Conservation (phyloP, 30 jellyfish, hydroid and myxozoan species). For the Aurelia aurita complex sp. Pacific region DNA sequence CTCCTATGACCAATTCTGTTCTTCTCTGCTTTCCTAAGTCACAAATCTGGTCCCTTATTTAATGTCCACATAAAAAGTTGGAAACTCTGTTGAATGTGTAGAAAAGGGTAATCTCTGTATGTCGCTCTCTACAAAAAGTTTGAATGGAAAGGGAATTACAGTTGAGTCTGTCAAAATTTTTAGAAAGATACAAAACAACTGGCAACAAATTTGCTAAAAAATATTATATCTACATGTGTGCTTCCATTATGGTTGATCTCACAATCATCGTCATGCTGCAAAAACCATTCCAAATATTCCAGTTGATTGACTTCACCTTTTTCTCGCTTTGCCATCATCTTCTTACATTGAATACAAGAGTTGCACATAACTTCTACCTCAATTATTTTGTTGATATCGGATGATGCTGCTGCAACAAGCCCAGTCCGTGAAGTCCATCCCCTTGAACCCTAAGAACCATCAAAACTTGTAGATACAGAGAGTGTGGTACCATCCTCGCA, state of each 20-base stretch:
- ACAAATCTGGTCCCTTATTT: no score
- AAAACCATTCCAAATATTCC: slow-evolving; percentile 21
- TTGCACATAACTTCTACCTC: slow-evolving; percentile 6
- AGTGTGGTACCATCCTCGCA: not conserved
- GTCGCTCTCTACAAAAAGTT: no score
- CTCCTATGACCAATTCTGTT: no score
- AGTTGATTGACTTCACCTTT: not conserved
- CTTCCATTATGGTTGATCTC: slow-evolving; percentile 23
- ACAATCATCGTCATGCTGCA: slow-evolving; percentile 10
- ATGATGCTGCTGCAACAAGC: slow-evolving; percentile 12
- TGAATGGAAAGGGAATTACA: not conserved
- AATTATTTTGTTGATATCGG: slow-evolving; percentile 1
- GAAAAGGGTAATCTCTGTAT: not conserved
- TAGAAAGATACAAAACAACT: not conserved
- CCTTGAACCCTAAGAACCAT: slow-evolving; percentile 10
- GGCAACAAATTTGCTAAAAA: not conserved
- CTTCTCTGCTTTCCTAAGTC: no score
- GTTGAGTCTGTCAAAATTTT: not conserved
- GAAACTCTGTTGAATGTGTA: not conserved
- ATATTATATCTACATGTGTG: slow-evolving; percentile 10
- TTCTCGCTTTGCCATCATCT: slow-evolving; percentile 1
- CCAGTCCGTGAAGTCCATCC: slow-evolving; percentile 29
- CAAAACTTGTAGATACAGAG: slow-evolving; percentile 19
- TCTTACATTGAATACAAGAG: not conserved
- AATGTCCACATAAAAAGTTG: no score